Conservation (phyloP, 2,113 vertebrate species). For the Marmota flaviventris region DNA sequence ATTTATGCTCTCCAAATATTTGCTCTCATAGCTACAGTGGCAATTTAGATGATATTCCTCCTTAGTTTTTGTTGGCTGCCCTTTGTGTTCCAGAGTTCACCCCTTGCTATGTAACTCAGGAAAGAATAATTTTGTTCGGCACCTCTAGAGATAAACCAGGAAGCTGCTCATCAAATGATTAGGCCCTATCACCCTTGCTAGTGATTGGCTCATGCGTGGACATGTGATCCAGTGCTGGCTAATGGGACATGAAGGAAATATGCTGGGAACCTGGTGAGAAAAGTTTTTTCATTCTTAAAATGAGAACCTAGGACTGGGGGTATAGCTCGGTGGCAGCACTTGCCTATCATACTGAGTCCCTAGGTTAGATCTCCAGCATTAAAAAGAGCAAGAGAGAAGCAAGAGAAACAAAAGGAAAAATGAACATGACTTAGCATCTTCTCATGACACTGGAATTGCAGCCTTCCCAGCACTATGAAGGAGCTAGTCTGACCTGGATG, state of each 20-base stretch:
- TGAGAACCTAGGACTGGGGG: neutral
- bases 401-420: constrained; percentile 18
- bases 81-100: constrained; percentile 4
- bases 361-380: neutral
- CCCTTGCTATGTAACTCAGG: neutral
- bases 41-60: neutral
- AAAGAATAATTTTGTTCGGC: neutral
- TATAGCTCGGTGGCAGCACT: neutral
- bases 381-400: neutral
- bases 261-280: neutral
- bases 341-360: neutral
- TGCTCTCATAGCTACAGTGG: neutral
- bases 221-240: neutral
- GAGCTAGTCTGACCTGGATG: neutral
- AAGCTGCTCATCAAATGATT: neutral
- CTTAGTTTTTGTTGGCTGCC: neutral
- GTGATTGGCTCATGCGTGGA: neutral
- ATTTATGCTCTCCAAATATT: constrained; percentile 18
- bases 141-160: neutral
- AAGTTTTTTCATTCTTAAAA: neutral
- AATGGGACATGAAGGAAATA: neutral
- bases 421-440: neutral
- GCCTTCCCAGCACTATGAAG: neutral
- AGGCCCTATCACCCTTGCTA: neutral
- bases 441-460: neutral